Evolutionary conservation across 1,140 invertebrate species (phyloP).

Genomic region (Proales similis): DNA sequence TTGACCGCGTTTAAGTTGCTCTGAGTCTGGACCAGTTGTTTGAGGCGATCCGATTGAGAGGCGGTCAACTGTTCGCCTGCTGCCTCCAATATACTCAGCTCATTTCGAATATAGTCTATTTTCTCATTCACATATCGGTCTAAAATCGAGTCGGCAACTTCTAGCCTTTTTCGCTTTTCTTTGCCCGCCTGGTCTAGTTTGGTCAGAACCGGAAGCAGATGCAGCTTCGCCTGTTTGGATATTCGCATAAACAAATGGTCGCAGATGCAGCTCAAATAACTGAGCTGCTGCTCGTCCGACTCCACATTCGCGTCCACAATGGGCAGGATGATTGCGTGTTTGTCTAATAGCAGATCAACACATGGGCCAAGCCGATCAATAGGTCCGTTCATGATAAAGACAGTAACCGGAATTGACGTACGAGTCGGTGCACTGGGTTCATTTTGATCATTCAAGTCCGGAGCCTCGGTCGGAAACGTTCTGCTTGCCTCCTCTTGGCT

Average conservation of each 20-base stretch:
- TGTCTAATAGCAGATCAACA: constrained; percentile 17
- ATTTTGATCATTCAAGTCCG: too few relatives aligned
- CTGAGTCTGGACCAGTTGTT: constrained; percentile 37
- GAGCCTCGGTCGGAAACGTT: not conserved
- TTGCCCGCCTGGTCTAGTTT: constrained; percentile 2
- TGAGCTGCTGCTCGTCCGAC: constrained; percentile 1
- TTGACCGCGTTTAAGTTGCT: constrained; percentile 9
- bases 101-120: constrained; percentile 6
- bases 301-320: constrained; percentile 8
- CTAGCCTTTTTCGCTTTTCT: not conserved
- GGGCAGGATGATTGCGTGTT: constrained; percentile 9
- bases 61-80: constrained; percentile 17
- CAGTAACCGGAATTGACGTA: constrained; percentile 26
- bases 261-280: not conserved
- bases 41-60: constrained; percentile 24
- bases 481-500: not conserved
- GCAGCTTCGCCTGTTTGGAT: constrained; percentile 10
- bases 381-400: constrained; percentile 21
- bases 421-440: too few relatives aligned
- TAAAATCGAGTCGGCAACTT: constrained; percentile 1
- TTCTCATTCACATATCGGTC: not conserved
- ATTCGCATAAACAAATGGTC: constrained; percentile 29
- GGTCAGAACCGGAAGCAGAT: constrained; percentile 19
- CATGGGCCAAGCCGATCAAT: constrained; percentile 16
- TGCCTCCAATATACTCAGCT: too few relatives aligned